Percentiles rank a stretch among this genome's conserved stretches.
Evolutionary conservation across 2,797 vertebrate genomes (phyloP).

Genomic region (Merluccius polli): DNA sequence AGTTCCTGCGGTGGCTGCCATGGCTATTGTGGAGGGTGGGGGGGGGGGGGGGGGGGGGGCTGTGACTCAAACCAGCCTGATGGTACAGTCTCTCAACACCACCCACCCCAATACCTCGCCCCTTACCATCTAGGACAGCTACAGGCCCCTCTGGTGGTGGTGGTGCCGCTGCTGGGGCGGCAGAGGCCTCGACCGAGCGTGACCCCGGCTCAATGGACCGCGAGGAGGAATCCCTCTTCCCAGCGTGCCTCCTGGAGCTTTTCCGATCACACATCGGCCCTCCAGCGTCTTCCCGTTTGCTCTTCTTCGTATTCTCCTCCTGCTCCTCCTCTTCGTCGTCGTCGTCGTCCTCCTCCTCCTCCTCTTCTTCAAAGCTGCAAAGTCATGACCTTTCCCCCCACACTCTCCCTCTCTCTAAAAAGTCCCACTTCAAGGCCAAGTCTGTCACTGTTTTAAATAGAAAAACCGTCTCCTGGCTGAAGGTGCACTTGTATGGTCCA

Average conservation of each 20-base stretch:
- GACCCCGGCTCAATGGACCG: conserved; percentile 62
- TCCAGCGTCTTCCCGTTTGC: conserved; percentile 28
- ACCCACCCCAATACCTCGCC: conserved; percentile 14
- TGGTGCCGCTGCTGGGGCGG: not conserved
- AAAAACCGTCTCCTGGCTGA: conserved; percentile 25
- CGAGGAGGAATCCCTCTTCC: conserved; percentile 71
- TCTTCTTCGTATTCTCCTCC: conserved; percentile 26
- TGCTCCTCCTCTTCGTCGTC: conserved; percentile 59
- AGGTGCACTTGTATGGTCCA: not conserved
- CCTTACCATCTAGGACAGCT: conserved; percentile 72
- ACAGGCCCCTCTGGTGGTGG: conserved; percentile 57
- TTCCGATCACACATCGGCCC: conserved; percentile 77
- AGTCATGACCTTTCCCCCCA: conserved; percentile 55
- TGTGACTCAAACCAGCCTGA: conserved; percentile 1
- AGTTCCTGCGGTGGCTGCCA: too few species aligned
- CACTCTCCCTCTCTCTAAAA: conserved; percentile 24
- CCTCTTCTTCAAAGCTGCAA: conserved; percentile 58
- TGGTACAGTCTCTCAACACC: conserved; percentile 10
- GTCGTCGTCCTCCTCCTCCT: conserved; percentile 51
- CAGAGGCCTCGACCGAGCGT: conserved; percentile 48
- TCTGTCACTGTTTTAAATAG: conserved; percentile 32
- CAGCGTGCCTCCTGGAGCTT: conserved; percentile 72
- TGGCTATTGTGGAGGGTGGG: not conserved
- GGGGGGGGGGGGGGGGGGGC: not conserved
- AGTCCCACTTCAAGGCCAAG: conserved; percentile 23